Evolutionary conservation across 1,140 invertebrate genomes (phyloP), one percentile per base, ranked within the genome.

Genomic region (Brachionus manjavacas): DNA sequence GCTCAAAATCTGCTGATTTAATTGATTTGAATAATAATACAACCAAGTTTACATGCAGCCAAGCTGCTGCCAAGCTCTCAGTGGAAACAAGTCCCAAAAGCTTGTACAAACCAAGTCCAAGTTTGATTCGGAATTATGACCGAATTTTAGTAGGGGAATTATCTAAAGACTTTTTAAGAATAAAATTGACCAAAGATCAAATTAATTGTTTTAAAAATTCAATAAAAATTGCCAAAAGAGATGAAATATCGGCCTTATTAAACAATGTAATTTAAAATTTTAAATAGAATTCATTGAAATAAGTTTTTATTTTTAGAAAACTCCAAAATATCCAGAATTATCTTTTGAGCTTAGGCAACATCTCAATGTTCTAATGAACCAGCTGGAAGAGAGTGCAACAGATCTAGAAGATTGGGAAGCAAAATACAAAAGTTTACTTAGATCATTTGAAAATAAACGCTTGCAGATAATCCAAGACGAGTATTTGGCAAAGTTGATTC

Each of bases 401-500:
- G 79, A 81, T 25, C 20, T 60, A 7, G 52, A 60, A 4, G 79
- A 81, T 81, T 81, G 79, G 79, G 31, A 68, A 81, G 79, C n/a
- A 46, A 60, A 64, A 60, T 81, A 81, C 31, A 68, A 81, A 16
- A 39, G 16, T 39, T 81, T 81, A 9, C 20, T 64, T 1, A 35
- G 43, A 41, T 41, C 52, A n/a, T 81, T 64, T 25, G 79, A 81
- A 68, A 60, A 46, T 25, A 81, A 68, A 23, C 28, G 64, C 20
- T 68, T 64, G 20, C 79, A 81, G 41, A 81, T 81, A 20, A 81
- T 81, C 7, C 52, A 68, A 60, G 79, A 81, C 25, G 79, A 81
- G 43, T 81, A 81, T 43, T 81, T 81, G 31, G 79, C 79, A 41
- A 81, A 64, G 20, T 43, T 81, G 9, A 25, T 81, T 6, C 79